These are phyloP conservation scores for Herpetotheres cachinnans DNA, from an alignment of 2,113 vertebrate species.

Conservation along the genomic window DNA sequence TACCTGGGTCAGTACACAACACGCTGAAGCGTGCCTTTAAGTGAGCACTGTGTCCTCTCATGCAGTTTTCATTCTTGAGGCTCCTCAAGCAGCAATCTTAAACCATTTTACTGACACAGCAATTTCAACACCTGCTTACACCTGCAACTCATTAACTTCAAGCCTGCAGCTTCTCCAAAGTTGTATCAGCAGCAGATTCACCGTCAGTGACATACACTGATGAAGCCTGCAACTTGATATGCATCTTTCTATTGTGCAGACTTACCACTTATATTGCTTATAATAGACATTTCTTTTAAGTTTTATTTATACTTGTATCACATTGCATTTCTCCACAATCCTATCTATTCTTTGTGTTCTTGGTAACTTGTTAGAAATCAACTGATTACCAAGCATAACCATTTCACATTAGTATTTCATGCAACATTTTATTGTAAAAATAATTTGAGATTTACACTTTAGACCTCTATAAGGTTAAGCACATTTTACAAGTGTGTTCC, in stretches of 20 bases:
- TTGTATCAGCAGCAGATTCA: not conserved
- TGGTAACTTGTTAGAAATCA: not conserved
- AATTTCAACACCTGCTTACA: not conserved
- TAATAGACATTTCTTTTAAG: not conserved
- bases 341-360: not conserved
- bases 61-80: fast-evolving
- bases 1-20: fast-evolving
- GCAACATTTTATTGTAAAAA: conserved; percentile 68
- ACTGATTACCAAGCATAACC: not conserved
- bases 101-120: not conserved
- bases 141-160: not conserved
- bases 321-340: not conserved
- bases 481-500: not conserved
- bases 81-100: not conserved
- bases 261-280: no score
- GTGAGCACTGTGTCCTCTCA: fast-evolving
- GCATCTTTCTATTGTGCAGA: not conserved
- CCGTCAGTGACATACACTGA: not conserved
- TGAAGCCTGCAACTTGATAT: fast-evolving
- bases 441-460: conserved; percentile 27
- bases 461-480: not conserved
- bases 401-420: not conserved
- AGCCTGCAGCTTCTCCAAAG: not conserved
- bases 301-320: not conserved
- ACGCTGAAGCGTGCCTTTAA: not conserved